Evolutionary conservation across 2,797 vertebrate genomes (phyloP), one percentile per base, ranked within the genome.

Genomic region (Micromesistius poutassou): DNA sequence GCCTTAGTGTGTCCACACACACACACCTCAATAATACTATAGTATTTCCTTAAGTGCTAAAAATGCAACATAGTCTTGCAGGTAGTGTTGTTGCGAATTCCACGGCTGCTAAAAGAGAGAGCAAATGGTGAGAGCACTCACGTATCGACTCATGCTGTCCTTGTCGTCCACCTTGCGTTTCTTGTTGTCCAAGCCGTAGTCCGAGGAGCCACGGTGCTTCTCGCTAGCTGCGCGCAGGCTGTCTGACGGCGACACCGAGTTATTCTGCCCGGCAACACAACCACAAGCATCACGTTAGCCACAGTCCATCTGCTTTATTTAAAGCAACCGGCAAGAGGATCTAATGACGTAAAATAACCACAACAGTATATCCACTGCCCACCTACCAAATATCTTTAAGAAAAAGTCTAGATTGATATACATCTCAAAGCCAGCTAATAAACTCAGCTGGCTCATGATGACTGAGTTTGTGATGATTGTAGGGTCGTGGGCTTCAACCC

Each of bases 121-220:
- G 1, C 9, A 38, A 38, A 38, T 38, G 36, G 36, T 8, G 36
- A 8, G 36, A 38, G 36, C 9, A 68, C 97, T 88, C 91, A 99
- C 97, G 76, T 98, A 99, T 96, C 96, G 93, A 90, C 96, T 96
- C 95, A 97, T 92, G 88, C 92, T 96, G 90, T 98, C 97, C 88
- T 98, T 98, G 91, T 98, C 97, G 66, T 99, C 97, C 0, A 96
- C 96, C 88, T 97, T 97, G 87, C 97, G 91, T 85, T 98, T 99
- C 93, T 98, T 98, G 81, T 97, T 91, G 87, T 99, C 97, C 2
- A 96, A 91, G 82, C 94, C 87, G 74, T 98, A 98, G 77, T 98
- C 97, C 0, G 96, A 93, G 5, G 97, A 97, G 83, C 95, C 90
- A 31, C 97, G 93, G 91, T 98, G 97, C 88, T 98, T 99, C 91